phyloP scores from a whole-genome alignment of 2,888 invertebrate genomes.

The Trachelus iudaicus region DNA sequence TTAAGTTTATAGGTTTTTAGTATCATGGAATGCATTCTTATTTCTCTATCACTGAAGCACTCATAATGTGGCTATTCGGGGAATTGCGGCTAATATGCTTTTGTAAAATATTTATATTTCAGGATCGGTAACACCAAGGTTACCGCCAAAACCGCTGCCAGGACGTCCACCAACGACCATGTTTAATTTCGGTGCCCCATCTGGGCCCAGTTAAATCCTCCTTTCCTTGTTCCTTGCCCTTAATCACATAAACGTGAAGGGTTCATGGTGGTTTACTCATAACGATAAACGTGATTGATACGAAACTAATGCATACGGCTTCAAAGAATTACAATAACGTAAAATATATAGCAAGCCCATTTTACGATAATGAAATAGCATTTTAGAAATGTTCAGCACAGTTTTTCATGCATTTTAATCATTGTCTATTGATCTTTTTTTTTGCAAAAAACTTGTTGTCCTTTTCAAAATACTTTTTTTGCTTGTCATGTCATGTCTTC shows the following conservation, averaged over 20 bases:
- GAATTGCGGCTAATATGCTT: no score
- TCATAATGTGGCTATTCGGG: no score
- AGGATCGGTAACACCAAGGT: constrained; percentile 61
- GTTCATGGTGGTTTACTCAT: background rate
- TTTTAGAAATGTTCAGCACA: background rate
- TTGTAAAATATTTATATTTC: constrained; percentile 1
- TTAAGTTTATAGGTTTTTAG: no score
- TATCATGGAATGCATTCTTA: background rate
- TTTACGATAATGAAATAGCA: background rate
- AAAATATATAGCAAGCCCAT: background rate
- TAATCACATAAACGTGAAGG: background rate
- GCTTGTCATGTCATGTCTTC: background rate
- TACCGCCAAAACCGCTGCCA: constrained; percentile 62
- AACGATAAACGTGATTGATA: background rate
- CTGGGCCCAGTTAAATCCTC: constrained; percentile 57
- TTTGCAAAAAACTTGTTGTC: background rate
- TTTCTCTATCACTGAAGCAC: no score
- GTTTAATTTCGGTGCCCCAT: constrained; percentile 62
- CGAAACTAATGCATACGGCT: background rate
- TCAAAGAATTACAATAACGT: background rate
- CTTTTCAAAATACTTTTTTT: background rate
- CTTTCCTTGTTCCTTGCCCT: constrained; percentile 25
- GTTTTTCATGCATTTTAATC: background rate
- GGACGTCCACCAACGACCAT: constrained; percentile 61
- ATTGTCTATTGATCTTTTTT: background rate